Base-by-base conservation (phyloP, 2,888 invertebrate genomes). In the Augiades crinisus region DNA sequence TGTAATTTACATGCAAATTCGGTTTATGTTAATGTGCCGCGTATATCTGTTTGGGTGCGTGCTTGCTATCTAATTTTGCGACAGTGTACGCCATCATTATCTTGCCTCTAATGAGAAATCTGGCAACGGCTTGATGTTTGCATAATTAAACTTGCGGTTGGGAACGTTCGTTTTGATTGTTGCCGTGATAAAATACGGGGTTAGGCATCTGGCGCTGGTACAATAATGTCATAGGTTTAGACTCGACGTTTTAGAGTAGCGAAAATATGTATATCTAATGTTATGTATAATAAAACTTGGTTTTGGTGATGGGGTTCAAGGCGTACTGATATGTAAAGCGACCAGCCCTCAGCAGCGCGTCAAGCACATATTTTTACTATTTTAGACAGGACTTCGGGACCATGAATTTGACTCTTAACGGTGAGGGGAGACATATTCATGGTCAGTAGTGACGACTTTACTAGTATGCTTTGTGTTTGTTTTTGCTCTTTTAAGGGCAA, bases 1-100 rank as follows among this genome's bases (percentile, higher is more conserved):
- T 87, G 90, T 90, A 90, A 90, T 90, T 90, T 90, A 90, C 90
- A 90, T 90, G 90, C 90, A 90, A 90, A 90, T 90, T 90, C 89
- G 90, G 90, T 90, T 90, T 90, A 90, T 90, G 90, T 90, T 90
- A 90, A 90, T 90, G 90, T 83, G 79, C 79, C 81, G 81, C 86
- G 87, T 88, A 87, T 89, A 86, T 89, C 86, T 88, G 89, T 88
- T 87, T 88, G 87, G 88, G 88, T 88, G 88, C 87, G 89, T 87
- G 87, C 83, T 81, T 80, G 85, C 82, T 87, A 87, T 89, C 88
- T 89, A 88, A 89, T 89, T 89, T 88, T 85, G 88, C 87, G 87
- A 89, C 88, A 88, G 88, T 87, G 86, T 87, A 84, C 85, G 83
- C 84, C 80, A 86, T 88, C 88, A 89, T 89, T 89, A 89, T 89